These are phyloP conservation scores for Perca schrenkii DNA, from an alignment of 2,113 vertebrate species.

Conservation along the genomic window DNA sequence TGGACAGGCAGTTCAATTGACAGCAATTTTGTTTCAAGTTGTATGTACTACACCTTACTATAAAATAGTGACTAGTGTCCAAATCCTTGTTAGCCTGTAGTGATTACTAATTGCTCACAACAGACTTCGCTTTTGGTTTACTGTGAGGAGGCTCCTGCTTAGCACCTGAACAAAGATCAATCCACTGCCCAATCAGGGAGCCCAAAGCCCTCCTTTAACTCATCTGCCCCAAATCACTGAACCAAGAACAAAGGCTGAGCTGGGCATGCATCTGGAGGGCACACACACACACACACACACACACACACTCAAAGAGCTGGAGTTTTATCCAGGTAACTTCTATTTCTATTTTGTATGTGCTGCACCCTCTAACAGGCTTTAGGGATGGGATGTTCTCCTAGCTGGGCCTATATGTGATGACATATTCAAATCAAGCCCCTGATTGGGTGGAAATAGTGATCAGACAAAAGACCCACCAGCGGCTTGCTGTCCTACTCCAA, in stretches of 20 bases:
- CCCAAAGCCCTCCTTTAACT: not conserved
- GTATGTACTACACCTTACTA: not conserved
- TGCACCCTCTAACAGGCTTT: not conserved
- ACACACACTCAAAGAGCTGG: not conserved
- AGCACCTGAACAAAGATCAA: slow-evolving; percentile 13
- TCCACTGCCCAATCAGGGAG: slow-evolving; percentile 9
- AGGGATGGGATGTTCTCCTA: not conserved
- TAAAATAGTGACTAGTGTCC: not conserved
- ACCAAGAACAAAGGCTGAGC: not conserved
- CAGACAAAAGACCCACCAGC: not conserved
- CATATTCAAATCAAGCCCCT: not conserved
- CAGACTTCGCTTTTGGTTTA: not conserved
- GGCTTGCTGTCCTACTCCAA: not conserved
- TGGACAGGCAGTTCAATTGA: not conserved
- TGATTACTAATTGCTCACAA: not conserved
- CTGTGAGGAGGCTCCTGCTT: not conserved
- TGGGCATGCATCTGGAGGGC: not conserved
- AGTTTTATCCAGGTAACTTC: slow-evolving; percentile 6
- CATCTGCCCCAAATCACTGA: slow-evolving; percentile 11
- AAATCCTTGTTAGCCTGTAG: not conserved
- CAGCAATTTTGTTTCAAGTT: not conserved
- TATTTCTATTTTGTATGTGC: slow-evolving; percentile 12
- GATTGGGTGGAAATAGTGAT: not conserved
- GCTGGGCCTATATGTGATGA: not conserved
- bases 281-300: not conserved